Evolutionary conservation across 2,888 invertebrate species (phyloP), one percentile per base, ranked within the genome.

Genomic region (Phaedon cochleariae): DNA sequence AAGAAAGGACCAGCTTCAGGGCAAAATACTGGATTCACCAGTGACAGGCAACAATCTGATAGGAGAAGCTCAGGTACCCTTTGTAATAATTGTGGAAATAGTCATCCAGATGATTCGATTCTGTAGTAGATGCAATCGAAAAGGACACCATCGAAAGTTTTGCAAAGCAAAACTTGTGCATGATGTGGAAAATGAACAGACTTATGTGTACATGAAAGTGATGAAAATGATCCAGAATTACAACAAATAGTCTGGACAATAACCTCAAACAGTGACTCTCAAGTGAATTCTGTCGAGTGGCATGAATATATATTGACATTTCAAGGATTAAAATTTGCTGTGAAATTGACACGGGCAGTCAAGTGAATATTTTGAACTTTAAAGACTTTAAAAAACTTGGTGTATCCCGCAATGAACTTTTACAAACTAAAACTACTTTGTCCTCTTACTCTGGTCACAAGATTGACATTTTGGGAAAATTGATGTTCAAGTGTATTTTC

Each of bases 201-300:
- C 15, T 46, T 10, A n/a, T n/a, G 10, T 46, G 15, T 18, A 46
- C 10, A 46, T 46, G n/a, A 46, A 46, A 46, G 46, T 46, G 15
- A 46, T 46, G 46, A 46, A 7, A 46, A 46, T 46, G 10, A 46
- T 46, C 46, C 46, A 46, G 46, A 46, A 46, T 46, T 18, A 2
- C 4, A 46, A 7, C 46, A 46, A 46, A 46, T 46, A 46, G 46
- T 46, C 46, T 46, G 15, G 46, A 46, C 46, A 17, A 15, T 46
- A 15, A 46, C 46, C 18, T 46, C 46, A 46, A 46, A n/a, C 18
- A 1, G 15, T 15, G 15, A 46, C 15, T 9, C 46, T 46, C 7
- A 46, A 46, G 4, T 46, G 46, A 46, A 34, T 34, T 34, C 34
- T 10, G 34, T 34, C 34, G 34, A 34, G 34, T 34, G 34, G 10